A percentile compares a stretch with the other conserved stretches of the same genome.
These are phyloP conservation scores for Eumeta japonica DNA, from an alignment of 1,140 invertebrate species.

Conservation along the genomic window DNA sequence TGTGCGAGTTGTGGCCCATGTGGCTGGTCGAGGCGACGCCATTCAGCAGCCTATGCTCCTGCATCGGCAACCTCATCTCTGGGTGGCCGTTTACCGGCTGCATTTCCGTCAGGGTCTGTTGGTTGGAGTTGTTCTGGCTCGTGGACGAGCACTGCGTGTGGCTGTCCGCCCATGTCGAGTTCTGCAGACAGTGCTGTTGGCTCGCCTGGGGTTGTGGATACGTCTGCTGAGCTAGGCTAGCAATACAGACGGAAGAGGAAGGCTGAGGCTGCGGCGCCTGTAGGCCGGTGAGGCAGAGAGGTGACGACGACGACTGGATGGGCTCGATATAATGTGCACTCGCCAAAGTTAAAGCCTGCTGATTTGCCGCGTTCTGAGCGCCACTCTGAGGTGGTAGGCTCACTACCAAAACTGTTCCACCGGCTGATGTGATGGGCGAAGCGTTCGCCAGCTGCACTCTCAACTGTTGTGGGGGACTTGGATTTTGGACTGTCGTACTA, in stretches of 20 bases:
- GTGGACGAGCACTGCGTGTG: slow-evolving; percentile 27
- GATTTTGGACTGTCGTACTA: slow-evolving; percentile 30
- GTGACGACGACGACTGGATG: slow-evolving; percentile 19
- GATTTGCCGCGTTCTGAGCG: slow-evolving; percentile 31
- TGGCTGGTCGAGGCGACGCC: too few relatives aligned
- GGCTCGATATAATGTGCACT: slow-evolving; percentile 50
- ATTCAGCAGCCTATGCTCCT: too few relatives aligned
- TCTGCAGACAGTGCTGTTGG: slow-evolving; percentile 18
- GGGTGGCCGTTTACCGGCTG: too few relatives aligned
- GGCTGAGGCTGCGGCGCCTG: slow-evolving; percentile 9
- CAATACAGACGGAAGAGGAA: too few relatives aligned
- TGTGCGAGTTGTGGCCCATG: slow-evolving; percentile 18
- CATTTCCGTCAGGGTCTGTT: slow-evolving; percentile 34
- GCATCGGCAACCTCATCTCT: too few relatives aligned
- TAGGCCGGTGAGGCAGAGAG: slow-evolving; percentile 18
- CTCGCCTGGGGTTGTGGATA: slow-evolving; percentile 8
- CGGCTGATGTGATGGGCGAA: slow-evolving; percentile 63
- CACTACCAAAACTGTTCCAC: slow-evolving; percentile 74
- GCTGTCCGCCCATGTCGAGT: slow-evolving; percentile 2
- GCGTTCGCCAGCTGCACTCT: slow-evolving; percentile 35
- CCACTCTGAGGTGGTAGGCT: slow-evolving; percentile 68
- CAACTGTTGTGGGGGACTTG: slow-evolving; percentile 26
- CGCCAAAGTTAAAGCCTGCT: slow-evolving; percentile 33
- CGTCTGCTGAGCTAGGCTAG: slow-evolving; percentile 11
- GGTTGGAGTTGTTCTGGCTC: slow-evolving; percentile 33